These are phyloP conservation scores for Tragulus kanchil DNA, from an alignment of 2,113 vertebrate species.

Conservation along the genomic window DNA sequence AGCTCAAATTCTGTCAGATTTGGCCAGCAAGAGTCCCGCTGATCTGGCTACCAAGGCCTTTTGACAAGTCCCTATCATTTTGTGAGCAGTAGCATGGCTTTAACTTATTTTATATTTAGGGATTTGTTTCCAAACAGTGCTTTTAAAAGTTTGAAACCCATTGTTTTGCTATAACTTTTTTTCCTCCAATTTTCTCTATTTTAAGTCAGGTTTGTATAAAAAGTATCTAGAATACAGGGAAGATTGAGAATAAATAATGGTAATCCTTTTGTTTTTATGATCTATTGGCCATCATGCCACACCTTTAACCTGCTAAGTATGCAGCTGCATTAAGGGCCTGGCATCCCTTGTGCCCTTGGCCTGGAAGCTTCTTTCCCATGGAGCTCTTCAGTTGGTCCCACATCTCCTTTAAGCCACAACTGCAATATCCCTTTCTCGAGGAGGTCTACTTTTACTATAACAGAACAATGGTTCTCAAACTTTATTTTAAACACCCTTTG, in stretches of 20 bases:
- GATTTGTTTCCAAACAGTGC: neutral
- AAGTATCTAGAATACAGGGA: neutral
- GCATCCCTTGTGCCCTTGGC: neutral
- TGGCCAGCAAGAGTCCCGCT: neutral
- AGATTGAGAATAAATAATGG: neutral
- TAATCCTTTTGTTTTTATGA: neutral
- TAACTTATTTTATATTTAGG: constrained; percentile 17
- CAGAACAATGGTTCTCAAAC: neutral
- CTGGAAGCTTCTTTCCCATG: neutral
- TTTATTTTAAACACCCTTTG: constrained; percentile 6
- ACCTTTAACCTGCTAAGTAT: neutral
- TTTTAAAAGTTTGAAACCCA: neutral
- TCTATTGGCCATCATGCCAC: neutral
- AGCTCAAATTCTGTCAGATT: neutral
- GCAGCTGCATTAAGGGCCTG: no score
- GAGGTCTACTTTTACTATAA: neutral
- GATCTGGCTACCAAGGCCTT: neutral
- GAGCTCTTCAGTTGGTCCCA: neutral
- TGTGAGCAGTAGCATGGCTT: neutral
- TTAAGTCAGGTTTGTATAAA: constrained; percentile 41
- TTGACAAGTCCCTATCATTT: neutral
- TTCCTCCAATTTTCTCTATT: neutral
- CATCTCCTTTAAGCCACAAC: neutral
- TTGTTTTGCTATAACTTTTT: neutral
- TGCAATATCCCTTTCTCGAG: neutral